Conservation (phyloP, 1,140 invertebrate species). For the Steinernema khuongi region DNA sequence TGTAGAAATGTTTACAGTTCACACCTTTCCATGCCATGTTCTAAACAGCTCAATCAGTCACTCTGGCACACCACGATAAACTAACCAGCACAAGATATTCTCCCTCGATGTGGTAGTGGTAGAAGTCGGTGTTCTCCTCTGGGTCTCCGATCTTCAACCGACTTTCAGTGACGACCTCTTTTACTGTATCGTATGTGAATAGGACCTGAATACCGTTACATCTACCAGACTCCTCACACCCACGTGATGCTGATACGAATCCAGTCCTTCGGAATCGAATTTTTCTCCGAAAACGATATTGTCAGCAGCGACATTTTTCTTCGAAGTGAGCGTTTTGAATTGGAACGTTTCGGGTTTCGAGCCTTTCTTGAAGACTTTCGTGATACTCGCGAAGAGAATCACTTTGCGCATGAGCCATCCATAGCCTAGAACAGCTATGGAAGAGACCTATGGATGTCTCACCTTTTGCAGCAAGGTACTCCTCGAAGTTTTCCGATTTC, state of each 20-base stretch:
- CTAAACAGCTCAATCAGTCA: slow-evolving; percentile 24
- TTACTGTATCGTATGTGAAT: slow-evolving; percentile 41
- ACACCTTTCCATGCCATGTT: slow-evolving; percentile 35
- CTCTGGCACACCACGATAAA: slow-evolving; percentile 15
- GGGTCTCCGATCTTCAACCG: slow-evolving; percentile 30
- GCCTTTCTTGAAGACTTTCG: slow-evolving; percentile 45
- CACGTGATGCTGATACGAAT: neutral
- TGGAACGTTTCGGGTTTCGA: slow-evolving; percentile 26
- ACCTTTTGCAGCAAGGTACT: neutral
- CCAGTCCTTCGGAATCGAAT: neutral
- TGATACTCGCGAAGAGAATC: slow-evolving; percentile 50
- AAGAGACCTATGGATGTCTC: neutral
- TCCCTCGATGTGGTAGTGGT: slow-evolving; percentile 34
- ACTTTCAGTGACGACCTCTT: slow-evolving; percentile 26
- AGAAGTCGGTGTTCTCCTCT: slow-evolving; percentile 36
- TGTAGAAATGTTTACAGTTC: slow-evolving; percentile 36
- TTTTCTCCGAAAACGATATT: slow-evolving; percentile 1
- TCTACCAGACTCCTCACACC: neutral
- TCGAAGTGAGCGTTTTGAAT: slow-evolving; percentile 42
- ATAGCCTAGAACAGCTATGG: slow-evolving; percentile 24
- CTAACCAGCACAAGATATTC: slow-evolving; percentile 32
- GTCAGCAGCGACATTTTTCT: slow-evolving; percentile 45
- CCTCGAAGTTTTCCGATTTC: neutral
- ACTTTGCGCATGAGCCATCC: slow-evolving; percentile 57
- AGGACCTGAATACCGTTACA: slow-evolving; percentile 40